Percentiles rank a stretch among this genome's conserved stretches.
Evolutionary conservation across 2,888 invertebrate genomes (phyloP).

Genomic region (Ypsolopha scabrella): DNA sequence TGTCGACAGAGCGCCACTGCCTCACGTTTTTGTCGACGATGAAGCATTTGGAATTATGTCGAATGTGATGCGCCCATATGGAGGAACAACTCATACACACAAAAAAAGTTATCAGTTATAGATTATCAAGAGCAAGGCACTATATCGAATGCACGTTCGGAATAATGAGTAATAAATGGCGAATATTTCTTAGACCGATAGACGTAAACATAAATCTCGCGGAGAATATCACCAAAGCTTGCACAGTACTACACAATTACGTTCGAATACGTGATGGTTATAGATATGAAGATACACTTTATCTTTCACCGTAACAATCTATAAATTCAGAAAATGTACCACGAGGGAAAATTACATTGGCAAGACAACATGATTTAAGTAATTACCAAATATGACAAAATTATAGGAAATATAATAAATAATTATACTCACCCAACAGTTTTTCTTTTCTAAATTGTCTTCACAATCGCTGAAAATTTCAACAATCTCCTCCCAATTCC

Average conservation of each 20-base stretch:
- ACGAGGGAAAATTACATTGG: slow-evolving; percentile 15
- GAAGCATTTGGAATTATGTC: slow-evolving; percentile 19
- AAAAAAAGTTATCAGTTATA: slow-evolving; percentile 13
- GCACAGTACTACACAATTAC: slow-evolving; percentile 5
- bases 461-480: slow-evolving; percentile 6
- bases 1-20: slow-evolving; percentile 9
- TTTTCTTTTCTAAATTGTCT: slow-evolving; percentile 6
- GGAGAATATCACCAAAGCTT: slow-evolving; percentile 4
- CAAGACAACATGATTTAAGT: slow-evolving; percentile 16
- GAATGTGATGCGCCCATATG: slow-evolving; percentile 16
- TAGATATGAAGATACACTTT: slow-evolving; percentile 4
- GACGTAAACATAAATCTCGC: slow-evolving; percentile 5
- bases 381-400: too few species aligned
- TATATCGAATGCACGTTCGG: slow-evolving; percentile 11
- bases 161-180: slow-evolving; percentile 8
- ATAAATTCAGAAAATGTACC: slow-evolving; percentile 13
- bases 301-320: slow-evolving; percentile 11
- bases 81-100: slow-evolving; percentile 7
- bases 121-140: slow-evolving; percentile 11
- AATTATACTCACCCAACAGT: neutral
- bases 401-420: too few species aligned
- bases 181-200: slow-evolving; percentile 6
- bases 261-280: slow-evolving; percentile 4
- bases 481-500: slow-evolving; percentile 15
- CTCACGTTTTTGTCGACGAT: slow-evolving; percentile 18